phyloP scores from a whole-genome alignment of 2,888 invertebrate genomes.

The Ochropacha duplaris region DNA sequence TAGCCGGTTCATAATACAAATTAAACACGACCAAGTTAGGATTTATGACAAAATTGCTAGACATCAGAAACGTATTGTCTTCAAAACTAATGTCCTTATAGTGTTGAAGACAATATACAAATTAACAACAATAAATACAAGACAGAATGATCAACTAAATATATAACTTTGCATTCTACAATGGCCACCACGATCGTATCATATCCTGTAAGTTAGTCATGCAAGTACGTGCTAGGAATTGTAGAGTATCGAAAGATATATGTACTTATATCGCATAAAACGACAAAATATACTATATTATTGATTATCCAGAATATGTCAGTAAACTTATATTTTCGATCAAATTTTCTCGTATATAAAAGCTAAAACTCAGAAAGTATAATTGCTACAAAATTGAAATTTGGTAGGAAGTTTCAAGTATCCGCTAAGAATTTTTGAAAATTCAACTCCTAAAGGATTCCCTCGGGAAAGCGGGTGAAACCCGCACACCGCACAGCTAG shows the following conservation, averaged over 20 bases:
- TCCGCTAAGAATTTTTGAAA: too few relatives aligned
- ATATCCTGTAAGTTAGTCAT: conserved; percentile 17
- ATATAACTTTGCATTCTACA: conserved; percentile 12
- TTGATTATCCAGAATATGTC: neutral
- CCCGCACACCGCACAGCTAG: too few relatives aligned
- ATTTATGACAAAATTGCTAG: neutral
- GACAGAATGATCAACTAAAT: neutral
- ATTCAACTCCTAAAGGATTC: too few relatives aligned
- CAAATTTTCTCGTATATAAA: too few relatives aligned
- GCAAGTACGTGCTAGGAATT: neutral
- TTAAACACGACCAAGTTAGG: neutral
- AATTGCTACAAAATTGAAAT: too few relatives aligned
- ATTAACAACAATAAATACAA: too few relatives aligned
- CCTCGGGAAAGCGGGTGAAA: too few relatives aligned
- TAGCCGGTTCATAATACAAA: neutral
- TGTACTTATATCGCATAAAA: neutral
- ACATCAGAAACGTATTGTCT: neutral
- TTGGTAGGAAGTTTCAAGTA: too few relatives aligned
- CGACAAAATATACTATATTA: neutral
- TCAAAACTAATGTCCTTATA: too few relatives aligned
- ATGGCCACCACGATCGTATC: conserved; percentile 4
- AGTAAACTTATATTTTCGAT: neutral
- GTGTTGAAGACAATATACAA: neutral
- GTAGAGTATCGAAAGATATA: neutral
- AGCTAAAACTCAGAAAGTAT: too few relatives aligned